These are phyloP conservation scores for Omphaloscelis lunosa DNA, from an alignment of 2,888 invertebrate genomes.

Conservation along the genomic window DNA sequence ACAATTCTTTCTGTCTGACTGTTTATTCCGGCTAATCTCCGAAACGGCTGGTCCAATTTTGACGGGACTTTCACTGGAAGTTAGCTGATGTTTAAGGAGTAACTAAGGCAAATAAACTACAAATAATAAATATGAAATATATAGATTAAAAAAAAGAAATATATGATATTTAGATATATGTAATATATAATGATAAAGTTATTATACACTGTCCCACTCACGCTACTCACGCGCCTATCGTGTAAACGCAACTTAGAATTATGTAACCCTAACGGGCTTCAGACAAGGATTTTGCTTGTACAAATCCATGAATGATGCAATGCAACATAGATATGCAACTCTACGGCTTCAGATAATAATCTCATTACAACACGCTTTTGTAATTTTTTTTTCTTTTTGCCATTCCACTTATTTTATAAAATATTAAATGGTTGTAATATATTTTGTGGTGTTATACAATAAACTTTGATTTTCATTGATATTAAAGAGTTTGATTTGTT, in stretches of 20 bases:
- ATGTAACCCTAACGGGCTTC: constrained; percentile 52
- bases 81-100: too few species aligned
- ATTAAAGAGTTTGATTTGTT: constrained; percentile 21
- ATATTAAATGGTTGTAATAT: constrained; percentile 20
- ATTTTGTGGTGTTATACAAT: constrained; percentile 35
- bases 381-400: constrained; percentile 15
- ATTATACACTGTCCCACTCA: constrained; percentile 6
- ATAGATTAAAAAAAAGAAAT: too few species aligned
- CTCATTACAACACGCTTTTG: constrained; percentile 49
- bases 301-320: constrained; percentile 52
- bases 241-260: constrained; percentile 20
- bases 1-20: too few species aligned
- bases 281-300: constrained; percentile 58
- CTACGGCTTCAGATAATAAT: constrained; percentile 64
- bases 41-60: too few species aligned
- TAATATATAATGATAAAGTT: too few species aligned
- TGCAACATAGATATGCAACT: constrained; percentile 42
- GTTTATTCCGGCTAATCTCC: too few species aligned
- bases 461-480: constrained; percentile 21
- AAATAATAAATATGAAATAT: too few species aligned
- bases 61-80: too few species aligned
- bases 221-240: not conserved
- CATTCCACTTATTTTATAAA: not conserved
- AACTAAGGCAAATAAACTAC: too few species aligned
- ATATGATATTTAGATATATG: too few species aligned